Evolutionary conservation across 2,113 vertebrate genomes (phyloP).

Genomic region (Nymphicus hollandicus): DNA sequence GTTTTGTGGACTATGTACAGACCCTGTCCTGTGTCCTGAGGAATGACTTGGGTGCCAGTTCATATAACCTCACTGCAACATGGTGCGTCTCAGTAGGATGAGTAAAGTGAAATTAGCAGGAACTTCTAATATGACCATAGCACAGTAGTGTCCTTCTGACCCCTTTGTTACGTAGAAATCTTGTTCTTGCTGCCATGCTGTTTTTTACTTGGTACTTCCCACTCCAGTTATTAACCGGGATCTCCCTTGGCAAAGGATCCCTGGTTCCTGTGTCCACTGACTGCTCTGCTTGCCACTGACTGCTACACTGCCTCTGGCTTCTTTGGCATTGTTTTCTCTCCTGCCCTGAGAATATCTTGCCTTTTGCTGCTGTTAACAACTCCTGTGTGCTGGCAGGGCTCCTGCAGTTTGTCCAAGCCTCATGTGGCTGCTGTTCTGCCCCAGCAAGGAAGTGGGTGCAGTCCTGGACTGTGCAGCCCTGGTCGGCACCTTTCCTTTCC

Average conservation of each 20-base stretch:
- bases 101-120: not conserved
- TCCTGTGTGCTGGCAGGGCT: not conserved
- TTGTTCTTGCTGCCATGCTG: not conserved
- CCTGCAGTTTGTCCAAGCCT: not conserved
- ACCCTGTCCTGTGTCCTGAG: constrained; percentile 70
- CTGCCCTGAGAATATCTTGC: not conserved
- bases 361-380: not conserved
- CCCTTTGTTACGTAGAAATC: not conserved
- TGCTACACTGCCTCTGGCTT: not conserved
- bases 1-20: constrained; percentile 73
- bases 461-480: not conserved
- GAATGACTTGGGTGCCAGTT: not conserved
- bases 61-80: constrained; percentile 45
- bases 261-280: not conserved
- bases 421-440: not conserved
- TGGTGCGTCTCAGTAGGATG: constrained; percentile 63
- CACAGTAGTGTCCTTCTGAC: not conserved
- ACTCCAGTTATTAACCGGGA: not conserved
- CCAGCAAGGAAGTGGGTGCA: not conserved
- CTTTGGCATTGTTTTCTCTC: not conserved
- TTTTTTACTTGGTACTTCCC: not conserved
- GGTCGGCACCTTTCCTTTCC: not conserved
- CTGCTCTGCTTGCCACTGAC: not conserved
- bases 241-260: not conserved
- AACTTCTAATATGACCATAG: not conserved